Conservation (phyloP, 1,140 invertebrate genomes). For the Pachyrhynchus sulphureomaculatus region DNA sequence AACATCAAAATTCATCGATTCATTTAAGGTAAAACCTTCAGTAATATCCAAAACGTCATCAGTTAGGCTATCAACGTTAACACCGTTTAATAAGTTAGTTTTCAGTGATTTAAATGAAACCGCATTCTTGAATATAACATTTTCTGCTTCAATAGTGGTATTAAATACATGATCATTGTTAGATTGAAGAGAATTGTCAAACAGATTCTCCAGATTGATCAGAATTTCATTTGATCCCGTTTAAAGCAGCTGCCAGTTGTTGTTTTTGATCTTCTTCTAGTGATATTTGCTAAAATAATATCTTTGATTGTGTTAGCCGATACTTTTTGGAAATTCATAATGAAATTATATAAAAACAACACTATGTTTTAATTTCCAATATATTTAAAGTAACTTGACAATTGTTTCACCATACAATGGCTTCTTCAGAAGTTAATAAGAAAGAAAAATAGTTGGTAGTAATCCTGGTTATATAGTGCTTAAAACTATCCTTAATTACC, state of each 20-base stretch:
- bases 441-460: no score
- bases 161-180: neutral
- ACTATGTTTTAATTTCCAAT: no score
- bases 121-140: conserved; percentile 19
- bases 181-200: conserved; percentile 4
- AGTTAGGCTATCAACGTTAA: conserved; percentile 31
- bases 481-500: no score
- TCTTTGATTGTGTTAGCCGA: no score
- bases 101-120: conserved; percentile 1
- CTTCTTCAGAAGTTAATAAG: no score
- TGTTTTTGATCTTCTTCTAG: conserved; percentile 6
- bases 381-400: no score
- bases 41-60: conserved; percentile 38
- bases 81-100: conserved; percentile 20
- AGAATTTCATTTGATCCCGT: conserved; percentile 1
- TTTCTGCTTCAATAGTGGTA: conserved; percentile 1
- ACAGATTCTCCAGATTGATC: neutral
- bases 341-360: no score
- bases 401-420: no score
- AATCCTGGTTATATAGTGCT: no score
- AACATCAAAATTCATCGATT: conserved; percentile 29
- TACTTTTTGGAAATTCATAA: no score
- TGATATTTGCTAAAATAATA: conserved; percentile 6
- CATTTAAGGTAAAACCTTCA: conserved; percentile 27
- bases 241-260: conserved; percentile 1